Base-by-base conservation (phyloP, 2,797 vertebrate genomes). In the Phylloscopus collybita region DNA sequence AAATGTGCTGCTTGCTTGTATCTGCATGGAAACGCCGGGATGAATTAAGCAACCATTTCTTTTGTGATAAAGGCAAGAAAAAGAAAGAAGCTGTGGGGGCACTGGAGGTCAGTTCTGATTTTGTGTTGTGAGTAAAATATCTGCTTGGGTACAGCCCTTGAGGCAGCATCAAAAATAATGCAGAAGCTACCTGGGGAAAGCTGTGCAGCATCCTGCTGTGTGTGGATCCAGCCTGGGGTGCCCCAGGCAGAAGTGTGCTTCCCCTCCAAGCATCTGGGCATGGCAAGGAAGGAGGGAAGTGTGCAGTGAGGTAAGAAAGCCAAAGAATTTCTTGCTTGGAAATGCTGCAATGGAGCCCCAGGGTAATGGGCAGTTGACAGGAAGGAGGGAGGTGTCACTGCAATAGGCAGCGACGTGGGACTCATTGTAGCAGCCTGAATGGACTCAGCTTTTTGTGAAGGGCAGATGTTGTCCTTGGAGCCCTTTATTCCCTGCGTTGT, bases 391-490 rank as follows among this genome's bases (percentile, higher is more conserved):
- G 83, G 93, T 94, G 94, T 83, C 49, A 1, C 83, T 38, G 75
- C 51, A 86, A 27, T 17, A 75, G 93, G 66, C 83, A 66, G 80
- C n/a, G 57, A 75, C 2, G 13, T 74, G 92, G 90, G 27, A 56
- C 45, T 82, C 93, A 91, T 97, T 97, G 96, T 96, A 10, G 9
- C 27, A 10, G 81, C 45, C 85, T 97, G 94, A 97, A 97, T 92
- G 97, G 75, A 69, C 75, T 89, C 83, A 84, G 95, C 66, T 42
- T 88, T 96, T 96, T 96, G 95, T 97, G 76, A 78, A 72, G 89
- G 95, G 94, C 97, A 97, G 97, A 95, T 96, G 97, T 95, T 96
- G 94, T 93, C 88, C 90, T 75, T 19, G 29, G 74, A 95, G 86
- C 67, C 91, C 93, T 96, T 96, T 96, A 95, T 96, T 67, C 94